Percentiles rank a stretch among this genome's conserved stretches.
Evolutionary conservation across 2,113 vertebrate genomes (phyloP).

Genomic region (Scartelaos histophorus): DNA sequence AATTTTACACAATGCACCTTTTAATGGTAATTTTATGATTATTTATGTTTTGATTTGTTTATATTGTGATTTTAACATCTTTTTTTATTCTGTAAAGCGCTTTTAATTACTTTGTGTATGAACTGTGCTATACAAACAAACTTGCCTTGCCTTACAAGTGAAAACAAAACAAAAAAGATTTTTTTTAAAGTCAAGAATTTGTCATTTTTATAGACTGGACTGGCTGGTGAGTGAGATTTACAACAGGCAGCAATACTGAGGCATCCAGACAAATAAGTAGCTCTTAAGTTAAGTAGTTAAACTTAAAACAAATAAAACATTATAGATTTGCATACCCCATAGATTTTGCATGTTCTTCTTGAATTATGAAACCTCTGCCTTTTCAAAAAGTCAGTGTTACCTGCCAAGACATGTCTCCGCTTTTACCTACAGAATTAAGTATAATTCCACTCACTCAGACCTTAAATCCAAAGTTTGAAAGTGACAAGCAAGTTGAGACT

Average conservation of each 20-base stretch:
- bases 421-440: neutral
- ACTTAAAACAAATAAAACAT: neutral
- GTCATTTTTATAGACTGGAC: too few relatives aligned
- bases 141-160: too few relatives aligned
- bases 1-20: too few relatives aligned
- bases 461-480: neutral
- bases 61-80: too few relatives aligned
- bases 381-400: neutral
- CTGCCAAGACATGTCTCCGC: constrained; percentile 35
- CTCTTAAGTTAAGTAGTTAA: neutral
- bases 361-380: neutral
- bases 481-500: constrained; percentile 56
- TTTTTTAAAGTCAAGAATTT: too few relatives aligned
- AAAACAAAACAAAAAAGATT: too few relatives aligned
- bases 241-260: neutral
- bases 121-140: too few relatives aligned
- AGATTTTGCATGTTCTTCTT: neutral
- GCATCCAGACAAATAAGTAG: neutral
- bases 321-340: neutral
- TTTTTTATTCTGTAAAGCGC: too few relatives aligned
- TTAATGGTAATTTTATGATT: too few relatives aligned
- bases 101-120: too few relatives aligned
- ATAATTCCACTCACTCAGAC: constrained; percentile 25
- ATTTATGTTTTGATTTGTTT: too few relatives aligned
- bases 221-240: neutral